Evolutionary conservation across 2,888 invertebrate genomes (phyloP).

Genomic region (Seira musarum): DNA sequence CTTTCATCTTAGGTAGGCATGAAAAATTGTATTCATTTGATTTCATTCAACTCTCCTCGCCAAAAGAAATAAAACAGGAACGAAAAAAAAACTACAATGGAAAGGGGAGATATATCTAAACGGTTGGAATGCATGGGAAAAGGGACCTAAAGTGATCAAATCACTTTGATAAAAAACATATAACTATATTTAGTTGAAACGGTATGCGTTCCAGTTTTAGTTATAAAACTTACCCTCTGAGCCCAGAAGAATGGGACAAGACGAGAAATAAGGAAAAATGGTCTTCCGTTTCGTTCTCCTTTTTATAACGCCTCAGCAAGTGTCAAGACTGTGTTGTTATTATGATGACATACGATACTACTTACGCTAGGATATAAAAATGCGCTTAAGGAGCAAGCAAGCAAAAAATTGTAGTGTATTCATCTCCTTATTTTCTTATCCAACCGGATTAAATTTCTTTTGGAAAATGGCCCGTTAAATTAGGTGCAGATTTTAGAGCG

Average conservation of each 20-base stretch:
- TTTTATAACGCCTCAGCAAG: neutral
- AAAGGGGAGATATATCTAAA: conserved; percentile 4
- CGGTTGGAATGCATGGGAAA: conserved; percentile 3
- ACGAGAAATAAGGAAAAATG: too few species aligned
- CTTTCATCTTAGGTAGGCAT: conserved; percentile 16
- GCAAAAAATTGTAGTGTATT: neutral
- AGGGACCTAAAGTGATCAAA: conserved; percentile 23
- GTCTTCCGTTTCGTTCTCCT: conserved; percentile 14
- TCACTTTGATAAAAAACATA: too few species aligned
- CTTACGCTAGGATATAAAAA: neutral
- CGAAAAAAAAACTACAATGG: neutral
- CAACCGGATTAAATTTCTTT: conserved; percentile 39
- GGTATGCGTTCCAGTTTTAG: too few species aligned
- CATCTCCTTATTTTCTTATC: conserved; percentile 20
- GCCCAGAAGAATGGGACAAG: too few species aligned
- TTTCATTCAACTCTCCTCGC: conserved; percentile 1
- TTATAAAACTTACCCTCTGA: too few species aligned
- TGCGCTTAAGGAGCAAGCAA: neutral
- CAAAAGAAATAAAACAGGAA: neutral
- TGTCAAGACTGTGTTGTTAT: conserved; percentile 1
- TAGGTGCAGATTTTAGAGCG: conserved; percentile 55
- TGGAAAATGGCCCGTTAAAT: conserved; percentile 50
- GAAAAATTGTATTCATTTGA: neutral
- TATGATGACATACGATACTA: conserved; percentile 26
- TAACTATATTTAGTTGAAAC: too few species aligned